These are phyloP conservation scores for Geotrypetes seraphini DNA, from an alignment of 2,797 vertebrate species.

Conservation along the genomic window DNA sequence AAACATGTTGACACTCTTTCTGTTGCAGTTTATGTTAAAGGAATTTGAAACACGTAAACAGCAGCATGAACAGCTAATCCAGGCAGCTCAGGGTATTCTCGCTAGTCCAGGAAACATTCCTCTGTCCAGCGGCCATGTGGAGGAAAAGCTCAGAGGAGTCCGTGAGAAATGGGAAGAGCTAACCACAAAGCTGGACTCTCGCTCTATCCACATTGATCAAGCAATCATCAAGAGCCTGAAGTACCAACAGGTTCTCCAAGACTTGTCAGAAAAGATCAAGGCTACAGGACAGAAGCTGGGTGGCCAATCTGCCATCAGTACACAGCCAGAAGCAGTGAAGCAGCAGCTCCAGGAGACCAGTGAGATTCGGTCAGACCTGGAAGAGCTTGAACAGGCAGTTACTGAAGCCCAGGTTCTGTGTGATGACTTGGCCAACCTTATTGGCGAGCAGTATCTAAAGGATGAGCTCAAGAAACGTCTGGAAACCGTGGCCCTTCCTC, in stretches of 20 bases:
- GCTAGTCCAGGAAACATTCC: constrained; percentile 61
- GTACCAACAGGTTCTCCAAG: constrained; percentile 76
- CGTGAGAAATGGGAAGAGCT: constrained; percentile 81
- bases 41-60: constrained; percentile 88
- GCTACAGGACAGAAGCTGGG: constrained; percentile 70
- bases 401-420: constrained; percentile 74
- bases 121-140: constrained; percentile 67
- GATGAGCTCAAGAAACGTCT: constrained; percentile 90
- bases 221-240: constrained; percentile 81
- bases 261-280: constrained; percentile 73
- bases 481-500: constrained; percentile 75
- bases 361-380: constrained; percentile 85
- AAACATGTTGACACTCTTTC: constrained; percentile 44
- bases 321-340: constrained; percentile 83
- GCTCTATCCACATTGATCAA: constrained; percentile 80
- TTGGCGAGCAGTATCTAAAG: constrained; percentile 87
- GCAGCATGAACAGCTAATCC: constrained; percentile 87
- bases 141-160: constrained; percentile 69
- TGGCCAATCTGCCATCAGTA: constrained; percentile 73
- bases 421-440: constrained; percentile 74
- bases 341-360: constrained; percentile 86
- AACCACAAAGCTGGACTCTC: constrained; percentile 66
- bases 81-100: constrained; percentile 79
- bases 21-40: constrained; percentile 92
- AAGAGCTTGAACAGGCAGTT: constrained; percentile 67